A percentile compares a stretch with the other conserved stretches of the same genome.
Conservation (phyloP, 2,888 invertebrate species). For the Ophioninae sp. region DNA sequence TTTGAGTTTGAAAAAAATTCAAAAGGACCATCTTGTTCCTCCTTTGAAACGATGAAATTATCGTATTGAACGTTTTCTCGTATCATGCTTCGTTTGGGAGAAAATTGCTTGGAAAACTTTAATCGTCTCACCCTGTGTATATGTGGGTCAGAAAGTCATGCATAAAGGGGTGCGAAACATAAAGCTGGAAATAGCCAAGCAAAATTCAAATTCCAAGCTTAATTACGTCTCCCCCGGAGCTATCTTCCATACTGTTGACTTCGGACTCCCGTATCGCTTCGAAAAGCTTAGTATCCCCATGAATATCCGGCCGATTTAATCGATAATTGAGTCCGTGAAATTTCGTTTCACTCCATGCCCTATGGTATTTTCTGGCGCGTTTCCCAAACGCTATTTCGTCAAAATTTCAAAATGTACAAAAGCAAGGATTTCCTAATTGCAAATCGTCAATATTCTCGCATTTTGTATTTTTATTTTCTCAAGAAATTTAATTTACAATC, state of each 20-base stretch:
- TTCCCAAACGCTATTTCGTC: background rate
- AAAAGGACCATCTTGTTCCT: too few species aligned
- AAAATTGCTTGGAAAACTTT: too few species aligned
- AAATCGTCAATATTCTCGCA: background rate
- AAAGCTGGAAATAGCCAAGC: too few species aligned
- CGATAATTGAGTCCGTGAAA: constrained; percentile 36
- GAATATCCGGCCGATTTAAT: constrained; percentile 38
- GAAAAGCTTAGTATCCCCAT: constrained; percentile 8
- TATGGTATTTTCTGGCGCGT: background rate
- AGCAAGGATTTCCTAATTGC: background rate
- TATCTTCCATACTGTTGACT: constrained; percentile 4
- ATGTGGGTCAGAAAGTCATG: too few species aligned
- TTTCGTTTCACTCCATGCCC: constrained; percentile 18
- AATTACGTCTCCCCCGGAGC: constrained; percentile 44
- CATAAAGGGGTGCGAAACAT: too few species aligned
- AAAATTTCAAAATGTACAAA: background rate
- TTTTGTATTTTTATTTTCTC: background rate
- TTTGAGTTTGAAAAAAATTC: too few species aligned
- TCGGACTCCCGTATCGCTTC: background rate
- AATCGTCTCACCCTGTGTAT: too few species aligned
- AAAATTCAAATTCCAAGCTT: background rate
- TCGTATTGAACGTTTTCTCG: background rate
- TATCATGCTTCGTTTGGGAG: background rate
- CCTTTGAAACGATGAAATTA: background rate
- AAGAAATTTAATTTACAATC: background rate